Evolutionary conservation across 2,888 invertebrate species (phyloP).

Genomic region (Zelleria hepariella): DNA sequence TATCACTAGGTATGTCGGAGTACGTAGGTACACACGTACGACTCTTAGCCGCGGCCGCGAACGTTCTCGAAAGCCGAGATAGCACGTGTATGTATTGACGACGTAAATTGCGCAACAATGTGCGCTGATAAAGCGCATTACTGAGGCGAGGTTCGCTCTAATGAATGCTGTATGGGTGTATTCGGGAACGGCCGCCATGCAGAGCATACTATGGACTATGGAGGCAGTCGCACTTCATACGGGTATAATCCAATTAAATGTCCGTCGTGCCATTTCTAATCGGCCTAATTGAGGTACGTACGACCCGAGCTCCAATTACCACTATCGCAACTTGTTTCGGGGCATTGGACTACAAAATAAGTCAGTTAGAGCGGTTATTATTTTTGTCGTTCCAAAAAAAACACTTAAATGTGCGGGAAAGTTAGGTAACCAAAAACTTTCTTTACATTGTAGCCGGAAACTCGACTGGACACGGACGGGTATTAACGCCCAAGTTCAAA

Average conservation of each 20-base stretch:
- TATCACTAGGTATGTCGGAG: background rate
- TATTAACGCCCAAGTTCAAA: background rate
- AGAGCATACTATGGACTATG: constrained; percentile 18
- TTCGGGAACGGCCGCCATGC: constrained; percentile 19
- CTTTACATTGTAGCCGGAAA: constrained; percentile 4
- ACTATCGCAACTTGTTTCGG: constrained; percentile 29
- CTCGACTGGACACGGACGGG: background rate
- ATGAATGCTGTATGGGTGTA: constrained; percentile 12
- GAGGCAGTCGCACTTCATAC: constrained; percentile 25
- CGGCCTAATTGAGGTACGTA: constrained; percentile 38
- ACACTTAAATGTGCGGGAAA: background rate
- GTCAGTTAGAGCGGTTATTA: background rate
- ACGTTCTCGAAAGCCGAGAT: constrained; percentile 56
- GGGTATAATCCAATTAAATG: constrained; percentile 41
- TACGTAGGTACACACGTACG: background rate
- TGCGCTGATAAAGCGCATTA: constrained; percentile 25
- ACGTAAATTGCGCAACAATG: constrained; percentile 47
- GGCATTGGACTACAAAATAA: constrained; percentile 14
- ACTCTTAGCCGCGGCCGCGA: constrained; percentile 35
- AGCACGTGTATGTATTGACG: constrained; percentile 53
- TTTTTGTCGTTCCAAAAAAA: background rate
- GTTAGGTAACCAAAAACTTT: background rate
- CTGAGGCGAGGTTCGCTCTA: constrained; percentile 1
- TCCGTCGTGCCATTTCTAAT: constrained; percentile 40
- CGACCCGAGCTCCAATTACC: constrained; percentile 37